Evolutionary conservation across 2,797 vertebrate species (phyloP).

Genomic region (Chanos chanos): DNA sequence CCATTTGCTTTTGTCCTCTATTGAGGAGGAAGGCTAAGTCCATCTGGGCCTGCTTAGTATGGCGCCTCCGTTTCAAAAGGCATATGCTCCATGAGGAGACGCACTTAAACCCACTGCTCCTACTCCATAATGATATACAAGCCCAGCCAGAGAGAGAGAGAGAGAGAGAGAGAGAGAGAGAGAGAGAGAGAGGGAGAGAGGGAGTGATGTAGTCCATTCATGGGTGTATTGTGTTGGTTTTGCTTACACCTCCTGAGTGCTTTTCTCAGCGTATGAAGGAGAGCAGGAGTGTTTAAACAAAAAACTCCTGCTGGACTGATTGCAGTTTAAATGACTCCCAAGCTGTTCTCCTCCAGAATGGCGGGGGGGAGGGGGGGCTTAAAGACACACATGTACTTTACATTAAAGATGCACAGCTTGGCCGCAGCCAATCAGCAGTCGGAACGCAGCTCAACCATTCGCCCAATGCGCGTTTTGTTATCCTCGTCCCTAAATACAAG

Average conservation of each 20-base stretch:
- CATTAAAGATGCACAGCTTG: slow-evolving; percentile 50
- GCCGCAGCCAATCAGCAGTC: slow-evolving; percentile 27
- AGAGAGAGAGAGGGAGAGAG: slow-evolving; percentile 13
- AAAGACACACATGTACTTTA: slow-evolving; percentile 56
- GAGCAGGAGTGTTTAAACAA: slow-evolving; percentile 70
- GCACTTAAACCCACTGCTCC: slow-evolving; percentile 61
- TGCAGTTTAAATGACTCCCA: slow-evolving; percentile 72
- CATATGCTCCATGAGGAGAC: slow-evolving; percentile 77
- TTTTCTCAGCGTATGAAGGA: slow-evolving; percentile 75
- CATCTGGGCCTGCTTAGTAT: slow-evolving; percentile 87
- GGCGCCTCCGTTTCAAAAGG: slow-evolving; percentile 79
- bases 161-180: slow-evolving; percentile 16
- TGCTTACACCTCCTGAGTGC: slow-evolving; percentile 60
- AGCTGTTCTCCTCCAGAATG: slow-evolving; percentile 67
- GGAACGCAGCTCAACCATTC: slow-evolving; percentile 50
- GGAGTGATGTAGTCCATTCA: slow-evolving; percentile 64
- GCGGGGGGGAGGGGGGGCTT: too few relatives aligned
- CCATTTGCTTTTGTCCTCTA: slow-evolving; percentile 77
- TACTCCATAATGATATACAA: slow-evolving; percentile 51
- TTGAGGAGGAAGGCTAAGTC: slow-evolving; percentile 77
- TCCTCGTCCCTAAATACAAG: slow-evolving; percentile 54
- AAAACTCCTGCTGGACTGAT: slow-evolving; percentile 62
- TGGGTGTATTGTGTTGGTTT: slow-evolving; percentile 68
- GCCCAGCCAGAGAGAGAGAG: slow-evolving; percentile 17
- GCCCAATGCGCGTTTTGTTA: too few relatives aligned